Evolutionary conservation across 2,797 vertebrate species (phyloP), one percentile per base, ranked within the genome.

Genomic region (Myotis daubentonii): DNA sequence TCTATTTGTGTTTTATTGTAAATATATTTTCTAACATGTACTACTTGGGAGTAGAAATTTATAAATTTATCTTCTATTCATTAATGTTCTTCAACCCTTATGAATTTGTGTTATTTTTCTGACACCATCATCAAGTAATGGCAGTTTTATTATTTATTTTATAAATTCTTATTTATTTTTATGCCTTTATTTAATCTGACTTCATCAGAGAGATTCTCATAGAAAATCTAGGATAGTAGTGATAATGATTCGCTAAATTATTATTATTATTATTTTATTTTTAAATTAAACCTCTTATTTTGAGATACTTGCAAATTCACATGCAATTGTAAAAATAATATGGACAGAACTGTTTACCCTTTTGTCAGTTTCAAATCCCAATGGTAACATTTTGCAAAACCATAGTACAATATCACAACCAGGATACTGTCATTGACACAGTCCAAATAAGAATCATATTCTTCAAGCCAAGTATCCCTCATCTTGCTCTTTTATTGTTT

Each of bases 61-160:
- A n/a, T 76, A 51, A 90, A 53, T 80, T 93, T 36, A 78, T 76
- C 8, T 84, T 95, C 19, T 79, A 51, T 22, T 53, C 15, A 91
- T 8, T 30, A 85, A 1, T 49, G 12, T 65, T 87, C 13, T 89
- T 95, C 7, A 51, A 25, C 19, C 44, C 5, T 80, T 80, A 79
- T 25, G 53, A 72, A 49, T 83, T 93, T 10, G 47, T 76, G 0
- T 47, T 92, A 71, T 78, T 93, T 87, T 80, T 36, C 20, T 72
- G 49, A 70, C 72, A 23, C 2, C 1, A 17, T 74, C 13, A 8
- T 95, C 8, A 80, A 47, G 6, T 74, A 78, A 85, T 80, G 23
- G 13, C 9, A 65, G 17, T 74, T 87, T 68, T 49, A 12, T 85
- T 41, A 62, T 57, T 68, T 71, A 8, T 38, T 78, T 93, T 30